Base-by-base conservation (phyloP, 37 sponge, comb jelly and placozoan species). In the Spongilla lacustris region DNA sequence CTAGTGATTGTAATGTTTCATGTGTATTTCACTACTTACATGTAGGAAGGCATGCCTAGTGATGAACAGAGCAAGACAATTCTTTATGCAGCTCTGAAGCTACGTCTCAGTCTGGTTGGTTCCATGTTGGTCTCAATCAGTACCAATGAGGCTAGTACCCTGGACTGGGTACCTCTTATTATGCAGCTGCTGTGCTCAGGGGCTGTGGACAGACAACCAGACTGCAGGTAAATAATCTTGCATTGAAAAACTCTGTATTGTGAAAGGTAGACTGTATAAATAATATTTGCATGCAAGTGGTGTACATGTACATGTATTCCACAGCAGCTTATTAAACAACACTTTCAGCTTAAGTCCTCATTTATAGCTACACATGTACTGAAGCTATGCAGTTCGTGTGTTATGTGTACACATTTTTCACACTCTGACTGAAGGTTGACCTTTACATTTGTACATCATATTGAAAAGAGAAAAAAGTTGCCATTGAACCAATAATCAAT, bases 101-200 rank as follows among this genome's bases (percentile, higher is more conserved):
- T 95, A 0, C 78, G 96, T 13, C 93, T 95, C 19, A 89, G 90
- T 46, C 80, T 94, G 82, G 87, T 92, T 32, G 92, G 92, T 34
- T 92, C 92, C 28, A 92, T 92, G 92, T 77, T 92, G 76, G 84
- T 75, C 23, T 87, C 92, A 29, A 83, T 92, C 75, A 84, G 89
- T 76, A 50, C 58, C 27, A 86, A 79, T 77, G 85, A 84, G 77
- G 25, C 68, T 19, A 76, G 38, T 67, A 74, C 84, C 13, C 78
- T 86, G 86, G 96, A 96, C 29, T 96, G 96, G 96, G 82, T 80
- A 0, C 67, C 81, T 24, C 86, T 93, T 5, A 89, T 96, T 66
- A 88, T 92, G 74, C 96, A 92, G 83, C 83, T 96, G 77, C 37
- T 96, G 31, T 87, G 93, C 77, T 96, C 94, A n/a, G 96, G 96